Conservation (phyloP, 1,140 invertebrate species). For the Lepidurus apus region DNA sequence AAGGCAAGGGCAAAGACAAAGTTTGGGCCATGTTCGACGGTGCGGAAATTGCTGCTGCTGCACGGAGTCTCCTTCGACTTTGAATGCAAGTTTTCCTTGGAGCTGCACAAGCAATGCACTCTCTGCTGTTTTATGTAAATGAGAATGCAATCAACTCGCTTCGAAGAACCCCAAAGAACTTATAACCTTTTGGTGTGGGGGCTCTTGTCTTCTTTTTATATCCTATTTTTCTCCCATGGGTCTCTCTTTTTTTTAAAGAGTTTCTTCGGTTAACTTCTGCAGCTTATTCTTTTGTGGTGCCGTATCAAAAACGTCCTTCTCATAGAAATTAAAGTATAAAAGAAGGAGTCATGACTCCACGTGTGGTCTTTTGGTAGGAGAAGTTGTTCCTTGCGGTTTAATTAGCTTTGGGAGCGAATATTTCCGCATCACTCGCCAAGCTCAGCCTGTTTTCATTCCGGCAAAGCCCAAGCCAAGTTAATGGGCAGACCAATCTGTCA, state of each 20-base stretch:
- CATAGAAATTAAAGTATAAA: slow-evolving; percentile 2
- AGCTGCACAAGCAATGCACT: background rate
- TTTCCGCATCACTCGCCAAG: slow-evolving; percentile 17
- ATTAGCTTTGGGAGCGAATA: slow-evolving; percentile 10
- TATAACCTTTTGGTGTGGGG: background rate
- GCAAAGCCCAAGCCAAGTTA: background rate
- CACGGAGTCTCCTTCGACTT: background rate
- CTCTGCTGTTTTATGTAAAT: slow-evolving; percentile 18
- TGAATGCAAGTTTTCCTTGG: slow-evolving; percentile 1
- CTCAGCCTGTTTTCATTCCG: slow-evolving; percentile 2
- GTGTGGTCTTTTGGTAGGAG: background rate
- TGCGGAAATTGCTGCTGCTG: slow-evolving; percentile 20
- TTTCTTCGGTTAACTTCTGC: background rate
- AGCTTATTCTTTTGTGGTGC: slow-evolving; percentile 5
- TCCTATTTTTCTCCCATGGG: background rate
- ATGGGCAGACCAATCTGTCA: slow-evolving; percentile 17
- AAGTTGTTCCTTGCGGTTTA: slow-evolving; percentile 2
- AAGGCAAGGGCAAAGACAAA: background rate
- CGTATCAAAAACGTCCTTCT: background rate
- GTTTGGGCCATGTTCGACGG: slow-evolving; percentile 10
- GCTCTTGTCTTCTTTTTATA: background rate
- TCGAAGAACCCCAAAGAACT: slow-evolving; percentile 14
- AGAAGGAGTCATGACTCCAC: background rate
- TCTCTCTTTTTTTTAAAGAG: background rate
- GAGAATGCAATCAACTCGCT: slow-evolving; percentile 9